Evolutionary conservation across 2,113 vertebrate genomes (phyloP).

Genomic region (Ictalurus punctatus): DNA sequence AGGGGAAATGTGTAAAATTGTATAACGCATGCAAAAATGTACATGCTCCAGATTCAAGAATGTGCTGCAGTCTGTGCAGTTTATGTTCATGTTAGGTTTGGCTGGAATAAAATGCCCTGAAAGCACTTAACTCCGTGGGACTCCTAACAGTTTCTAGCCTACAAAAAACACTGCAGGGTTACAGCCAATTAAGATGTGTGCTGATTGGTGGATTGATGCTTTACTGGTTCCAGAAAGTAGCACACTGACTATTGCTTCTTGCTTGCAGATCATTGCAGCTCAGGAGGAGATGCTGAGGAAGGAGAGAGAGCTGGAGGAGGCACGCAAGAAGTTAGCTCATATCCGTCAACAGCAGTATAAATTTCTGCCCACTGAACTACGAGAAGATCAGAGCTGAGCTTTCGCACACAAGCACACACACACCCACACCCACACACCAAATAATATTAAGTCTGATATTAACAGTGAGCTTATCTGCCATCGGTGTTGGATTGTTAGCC

Average conservation of each 20-base stretch:
- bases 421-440: neutral
- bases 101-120: constrained; percentile 34
- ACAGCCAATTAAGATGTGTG: neutral
- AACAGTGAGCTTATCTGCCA: neutral
- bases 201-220: neutral
- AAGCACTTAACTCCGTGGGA: neutral
- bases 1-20: constrained; percentile 6
- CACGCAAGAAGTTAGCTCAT: constrained; percentile 95
- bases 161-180: neutral
- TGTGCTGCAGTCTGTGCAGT: neutral
- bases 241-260: constrained; percentile 10
- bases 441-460: constrained; percentile 1
- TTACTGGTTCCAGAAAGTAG: neutral
- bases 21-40: neutral
- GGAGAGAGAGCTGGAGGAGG: constrained; percentile 94
- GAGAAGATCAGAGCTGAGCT: constrained; percentile 87
- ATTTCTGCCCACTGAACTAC: constrained; percentile 92
- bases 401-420: neutral
- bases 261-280: constrained; percentile 91
- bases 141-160: neutral
- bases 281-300: constrained; percentile 99
- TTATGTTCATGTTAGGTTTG: constrained; percentile 37
- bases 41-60: constrained; percentile 32
- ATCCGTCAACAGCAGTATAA: constrained; percentile 99
- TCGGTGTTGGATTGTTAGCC: constrained; percentile 12